Base-by-base conservation (phyloP, 2,797 vertebrate genomes). In the Falco peregrinus region DNA sequence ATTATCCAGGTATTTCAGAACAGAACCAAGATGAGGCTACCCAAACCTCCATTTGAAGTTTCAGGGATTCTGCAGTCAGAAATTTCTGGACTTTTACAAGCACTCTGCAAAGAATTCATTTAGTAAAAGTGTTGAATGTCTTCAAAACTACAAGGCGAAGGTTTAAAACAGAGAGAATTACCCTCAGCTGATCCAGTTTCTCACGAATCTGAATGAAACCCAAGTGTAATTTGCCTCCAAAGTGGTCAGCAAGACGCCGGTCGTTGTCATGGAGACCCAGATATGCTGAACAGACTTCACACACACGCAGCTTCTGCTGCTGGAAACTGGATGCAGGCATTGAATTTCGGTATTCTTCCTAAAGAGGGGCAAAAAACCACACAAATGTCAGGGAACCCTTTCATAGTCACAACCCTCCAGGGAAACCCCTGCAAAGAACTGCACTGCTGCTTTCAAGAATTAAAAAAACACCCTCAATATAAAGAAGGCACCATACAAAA, bases 281-380 rank as follows among this genome's bases (percentile, higher is more conserved):
- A 96, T 99, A 99, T 9, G 99, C 99, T 3, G 99, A 99, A 88
- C 99, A 99, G 73, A 99, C 99, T 96, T 99, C 99, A 89, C 99
- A 99, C 59, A 99, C 99, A 6, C 99, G 98, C 78, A 99, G 98
- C 95, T 99, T 99, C 98, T 99, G 99, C 97, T 99, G 99, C 85
- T 99, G 99, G 96, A 99, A 99, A 97, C 99, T 99, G 95, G 99
- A 99, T 12, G 99, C 99, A 7, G 99, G 99, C 99, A 99, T 99
- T 17, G 99, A 99, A 98, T 99, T 99, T 91, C 99, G 98, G 97
- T 99, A 99, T 97, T 99, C 99, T 93, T 99, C 99, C 99, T 99
- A 54, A 31, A 50, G 29, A 50, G 39, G 35, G 31, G 43, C 53
- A 85, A 86, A 91, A 69, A 94, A 68, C 17, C 45, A 50, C 5